phyloP scores from a whole-genome alignment of 2,888 invertebrate genomes.

The Leptopilina syphax region DNA sequence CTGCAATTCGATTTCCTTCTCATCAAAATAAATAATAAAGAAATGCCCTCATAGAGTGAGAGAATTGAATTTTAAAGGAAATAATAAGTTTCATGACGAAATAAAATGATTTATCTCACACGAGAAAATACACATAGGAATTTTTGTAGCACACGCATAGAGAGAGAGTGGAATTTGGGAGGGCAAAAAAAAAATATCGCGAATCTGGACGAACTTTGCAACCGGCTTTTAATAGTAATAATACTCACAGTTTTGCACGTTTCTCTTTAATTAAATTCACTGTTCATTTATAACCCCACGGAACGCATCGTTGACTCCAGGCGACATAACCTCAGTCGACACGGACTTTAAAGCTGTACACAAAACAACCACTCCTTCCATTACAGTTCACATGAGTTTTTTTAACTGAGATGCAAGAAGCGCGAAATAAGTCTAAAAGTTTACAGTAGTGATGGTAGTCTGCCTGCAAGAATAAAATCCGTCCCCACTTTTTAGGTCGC shows the following conservation, averaged over 20 bases:
- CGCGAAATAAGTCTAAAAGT: too few relatives aligned
- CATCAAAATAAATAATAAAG: background rate
- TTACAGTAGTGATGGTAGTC: too few relatives aligned
- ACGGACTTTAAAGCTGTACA: constrained; percentile 39
- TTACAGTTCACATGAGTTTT: constrained; percentile 23
- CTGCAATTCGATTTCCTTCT: constrained; percentile 18
- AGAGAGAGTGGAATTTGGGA: constrained; percentile 34
- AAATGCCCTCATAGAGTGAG: background rate
- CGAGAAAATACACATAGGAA: background rate
- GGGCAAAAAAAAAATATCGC: constrained; percentile 30
- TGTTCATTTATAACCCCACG: constrained; percentile 24
- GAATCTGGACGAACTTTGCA: constrained; percentile 14
- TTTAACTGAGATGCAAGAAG: constrained; percentile 24
- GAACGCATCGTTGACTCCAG: constrained; percentile 32
- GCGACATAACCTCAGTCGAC: constrained; percentile 41
- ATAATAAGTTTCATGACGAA: background rate
- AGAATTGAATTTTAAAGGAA: background rate
- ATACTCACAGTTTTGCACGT: constrained; percentile 31
- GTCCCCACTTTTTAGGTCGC: too few relatives aligned
- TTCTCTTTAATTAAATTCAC: background rate
- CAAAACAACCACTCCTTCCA: constrained; percentile 37
- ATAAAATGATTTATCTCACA: background rate
- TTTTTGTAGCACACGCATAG: background rate
- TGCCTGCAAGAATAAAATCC: too few relatives aligned
- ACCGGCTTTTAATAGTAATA: constrained; percentile 8